Conservation (phyloP, 2,888 invertebrate genomes). For the Brassicogethes aeneus region DNA sequence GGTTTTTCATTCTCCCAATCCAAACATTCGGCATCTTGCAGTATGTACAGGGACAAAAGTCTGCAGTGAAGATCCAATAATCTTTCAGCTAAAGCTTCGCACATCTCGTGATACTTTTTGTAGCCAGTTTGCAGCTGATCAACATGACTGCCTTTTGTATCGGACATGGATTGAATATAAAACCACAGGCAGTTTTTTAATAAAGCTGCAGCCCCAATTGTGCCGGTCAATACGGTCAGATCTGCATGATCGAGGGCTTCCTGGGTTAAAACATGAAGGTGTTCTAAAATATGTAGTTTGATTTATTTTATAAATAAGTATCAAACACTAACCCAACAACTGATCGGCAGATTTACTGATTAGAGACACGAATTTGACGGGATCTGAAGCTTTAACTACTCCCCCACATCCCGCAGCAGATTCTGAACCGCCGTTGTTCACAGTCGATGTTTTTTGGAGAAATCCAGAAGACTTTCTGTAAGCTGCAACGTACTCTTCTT, state of each 20-base stretch:
- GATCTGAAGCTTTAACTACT: conserved; percentile 67
- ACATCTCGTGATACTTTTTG: conserved; percentile 73
- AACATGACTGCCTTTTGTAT: conserved; percentile 19
- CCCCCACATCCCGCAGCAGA: conserved; percentile 42
- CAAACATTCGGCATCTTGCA: conserved; percentile 74
- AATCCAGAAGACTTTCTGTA: conserved; percentile 58
- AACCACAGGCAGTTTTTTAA: conserved; percentile 71
- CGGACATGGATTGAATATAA: conserved; percentile 53
- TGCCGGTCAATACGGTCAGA: conserved; percentile 68
- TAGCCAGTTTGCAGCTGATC: conserved; percentile 45
- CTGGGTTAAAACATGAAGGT: conserved; percentile 69
- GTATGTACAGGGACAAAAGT: conserved; percentile 65
- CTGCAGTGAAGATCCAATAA: conserved; percentile 73
- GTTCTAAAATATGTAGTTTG: conserved; percentile 46
- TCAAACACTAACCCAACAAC: conserved; percentile 46
- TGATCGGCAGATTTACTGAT: conserved; percentile 65
- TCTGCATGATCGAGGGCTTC: conserved; percentile 81
- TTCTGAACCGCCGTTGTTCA: conserved; percentile 38
- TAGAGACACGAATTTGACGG: conserved; percentile 63
- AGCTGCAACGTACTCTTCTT: conserved; percentile 71
- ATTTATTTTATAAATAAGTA: too few relatives aligned
- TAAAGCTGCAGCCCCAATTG: conserved; percentile 71
- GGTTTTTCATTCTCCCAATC: conserved; percentile 59
- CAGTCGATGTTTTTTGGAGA: conserved; percentile 22
- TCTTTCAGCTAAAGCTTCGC: conserved; percentile 75